These are phyloP conservation scores for Pteropus alecto DNA, from an alignment of 2,113 vertebrate species.

Conservation along the genomic window DNA sequence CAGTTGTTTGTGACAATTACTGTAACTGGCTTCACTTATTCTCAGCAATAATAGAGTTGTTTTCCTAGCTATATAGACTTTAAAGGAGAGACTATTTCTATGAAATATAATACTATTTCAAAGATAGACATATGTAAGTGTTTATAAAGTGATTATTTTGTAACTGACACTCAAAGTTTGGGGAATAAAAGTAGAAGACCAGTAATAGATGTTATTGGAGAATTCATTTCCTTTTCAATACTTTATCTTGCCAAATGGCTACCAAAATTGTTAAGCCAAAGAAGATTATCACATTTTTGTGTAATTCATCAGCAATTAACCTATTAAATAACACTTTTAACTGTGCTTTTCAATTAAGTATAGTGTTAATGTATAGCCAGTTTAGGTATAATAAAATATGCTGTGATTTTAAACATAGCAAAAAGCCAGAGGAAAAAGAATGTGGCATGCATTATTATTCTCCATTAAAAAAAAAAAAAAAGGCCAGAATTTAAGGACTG, in stretches of 20 bases:
- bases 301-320: background rate
- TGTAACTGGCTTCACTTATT: background rate
- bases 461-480: background rate
- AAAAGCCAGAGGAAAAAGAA: background rate
- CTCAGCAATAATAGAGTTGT: background rate
- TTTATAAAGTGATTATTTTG: background rate
- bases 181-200: background rate
- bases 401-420: background rate
- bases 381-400: background rate
- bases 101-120: background rate
- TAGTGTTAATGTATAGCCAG: background rate
- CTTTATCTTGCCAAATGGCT: background rate
- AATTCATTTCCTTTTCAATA: background rate
- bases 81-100: background rate
- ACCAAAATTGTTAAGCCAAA: background rate
- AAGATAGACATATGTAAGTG: background rate
- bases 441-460: background rate
- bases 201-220: background rate
- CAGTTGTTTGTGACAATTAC: background rate
- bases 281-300: background rate
- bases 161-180: background rate
- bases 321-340: background rate
- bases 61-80: background rate
- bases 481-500: background rate
- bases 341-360: background rate